Base-by-base conservation (phyloP, 2,888 invertebrate species). In the Ornithoptera priamus region DNA sequence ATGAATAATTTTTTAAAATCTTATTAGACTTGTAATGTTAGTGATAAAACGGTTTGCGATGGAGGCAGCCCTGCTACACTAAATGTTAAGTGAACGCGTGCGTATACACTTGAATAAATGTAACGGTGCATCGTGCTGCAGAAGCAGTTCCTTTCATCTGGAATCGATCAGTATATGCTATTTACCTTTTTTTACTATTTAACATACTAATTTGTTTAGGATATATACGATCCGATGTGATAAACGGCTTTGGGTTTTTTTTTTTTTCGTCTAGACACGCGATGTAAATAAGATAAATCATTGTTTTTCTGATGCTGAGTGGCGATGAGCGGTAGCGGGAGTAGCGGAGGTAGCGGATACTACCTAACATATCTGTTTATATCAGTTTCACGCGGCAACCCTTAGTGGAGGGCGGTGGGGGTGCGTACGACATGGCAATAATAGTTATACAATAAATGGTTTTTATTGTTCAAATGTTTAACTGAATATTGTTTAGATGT, bases 271-370 rank as follows among this genome's bases (percentile, higher is more conserved):
- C 83, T 87, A 82, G 81, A 84, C 85, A 83, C 84, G 78, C 77
- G 85, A 86, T 90, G 90, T 91, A 90, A 87, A 90, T 91, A 92
- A 88, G 90, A 90, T 90, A 85, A 86, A 81, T 67, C 77, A 80
- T 81, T 80, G 81, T 80, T 84, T 81, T 81, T 80, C 83, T 78
- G 83, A 81, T 81, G 88, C 85, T 84, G 82, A 75, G 82, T 6
- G 84, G 84, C 84, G 80, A 57, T 77, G 82, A 84, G 79, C 75
- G 82, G 81, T 86, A 39, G 39, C 77, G 82, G 86, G 82, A 80
- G 76, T 76, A 39, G 39, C 77, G 82, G 86, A 82, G 80, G 76
- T 76, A 81, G 72, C 68, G 71, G 74, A 75, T 74, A 73, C 62
- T 73, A 70, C 73, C 67, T 72, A 73, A 76, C 73, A 73, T 75